Evolutionary conservation across 2,797 vertebrate genomes (phyloP).

Genomic region (Pseudochirops corinnae): DNA sequence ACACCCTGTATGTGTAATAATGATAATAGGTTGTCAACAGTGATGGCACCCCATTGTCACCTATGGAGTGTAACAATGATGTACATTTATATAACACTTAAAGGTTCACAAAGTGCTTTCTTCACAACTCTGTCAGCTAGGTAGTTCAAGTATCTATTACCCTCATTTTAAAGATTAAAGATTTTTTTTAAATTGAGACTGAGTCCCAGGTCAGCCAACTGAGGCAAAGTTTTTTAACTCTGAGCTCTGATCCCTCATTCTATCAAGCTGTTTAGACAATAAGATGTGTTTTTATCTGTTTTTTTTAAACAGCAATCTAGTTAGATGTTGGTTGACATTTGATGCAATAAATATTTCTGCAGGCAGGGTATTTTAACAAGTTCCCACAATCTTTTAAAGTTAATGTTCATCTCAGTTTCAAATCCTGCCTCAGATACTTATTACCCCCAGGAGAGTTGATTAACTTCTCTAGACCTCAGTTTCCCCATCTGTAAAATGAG

Average conservation of each 20-base stretch:
- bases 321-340: constrained; percentile 77
- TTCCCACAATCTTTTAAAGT: not conserved
- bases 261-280: constrained; percentile 53
- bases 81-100: not conserved
- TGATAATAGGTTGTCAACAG: not conserved
- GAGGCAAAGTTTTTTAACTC: not conserved
- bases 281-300: constrained; percentile 76
- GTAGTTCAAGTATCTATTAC: not conserved
- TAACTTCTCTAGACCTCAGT: not conserved
- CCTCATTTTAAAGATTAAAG: not conserved
- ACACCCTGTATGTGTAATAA: not conserved
- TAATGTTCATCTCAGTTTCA: not conserved
- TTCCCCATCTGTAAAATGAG: not conserved
- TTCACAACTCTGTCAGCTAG: not conserved
- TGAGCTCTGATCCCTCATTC: not conserved
- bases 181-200: not conserved
- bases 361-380: constrained; percentile 70
- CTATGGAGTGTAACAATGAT: not conserved
- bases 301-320: constrained; percentile 61
- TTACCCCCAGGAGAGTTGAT: not conserved
- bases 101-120: not conserved
- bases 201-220: not conserved
- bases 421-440: not conserved
- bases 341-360: constrained; percentile 64
- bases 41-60: not conserved